Evolutionary conservation across 2,888 invertebrate species (phyloP).

Genomic region (Lordiphosa andalusiaca): DNA sequence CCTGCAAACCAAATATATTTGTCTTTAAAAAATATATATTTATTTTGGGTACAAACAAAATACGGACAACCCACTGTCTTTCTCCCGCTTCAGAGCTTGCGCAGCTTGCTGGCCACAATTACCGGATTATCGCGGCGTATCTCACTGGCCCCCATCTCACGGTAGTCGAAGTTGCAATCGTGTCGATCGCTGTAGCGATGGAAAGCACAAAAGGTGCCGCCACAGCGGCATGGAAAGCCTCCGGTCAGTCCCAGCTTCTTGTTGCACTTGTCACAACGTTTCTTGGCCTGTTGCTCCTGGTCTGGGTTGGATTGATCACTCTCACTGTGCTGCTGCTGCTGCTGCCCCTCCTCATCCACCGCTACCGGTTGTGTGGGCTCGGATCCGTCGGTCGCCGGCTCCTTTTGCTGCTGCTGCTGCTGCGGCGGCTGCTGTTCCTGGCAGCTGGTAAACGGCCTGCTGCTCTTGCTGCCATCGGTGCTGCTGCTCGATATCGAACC

Average conservation of each 20-base stretch:
- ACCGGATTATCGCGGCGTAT: constrained; percentile 60
- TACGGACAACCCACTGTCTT: neutral
- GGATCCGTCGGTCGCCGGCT: neutral
- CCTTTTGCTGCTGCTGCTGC: neutral
- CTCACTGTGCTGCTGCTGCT: neutral
- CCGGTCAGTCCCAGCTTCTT: constrained; percentile 58
- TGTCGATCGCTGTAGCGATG: constrained; percentile 64
- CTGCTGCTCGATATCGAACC: constrained; percentile 10
- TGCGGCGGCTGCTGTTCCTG: constrained; percentile 1
- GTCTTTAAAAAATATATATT: too few species aligned
- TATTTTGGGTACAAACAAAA: too few species aligned
- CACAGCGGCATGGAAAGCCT: constrained; percentile 54
- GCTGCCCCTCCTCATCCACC: constrained; percentile 1
- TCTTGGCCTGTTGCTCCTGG: constrained; percentile 19
- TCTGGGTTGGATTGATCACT: constrained; percentile 8
- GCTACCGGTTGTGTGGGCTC: neutral
- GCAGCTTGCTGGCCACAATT: constrained; percentile 41
- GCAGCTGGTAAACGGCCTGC: too few species aligned
- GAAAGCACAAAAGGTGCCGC: constrained; percentile 46
- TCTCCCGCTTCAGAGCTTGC: constrained; percentile 32
- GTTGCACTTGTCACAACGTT: constrained; percentile 56
- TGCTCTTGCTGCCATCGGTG: constrained; percentile 19
- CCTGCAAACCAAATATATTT: too few species aligned
- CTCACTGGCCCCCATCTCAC: constrained; percentile 51
- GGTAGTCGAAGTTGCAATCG: constrained; percentile 57